Evolutionary conservation across 2,797 vertebrate species (phyloP).

Genomic region (Xerus rutilus): DNA sequence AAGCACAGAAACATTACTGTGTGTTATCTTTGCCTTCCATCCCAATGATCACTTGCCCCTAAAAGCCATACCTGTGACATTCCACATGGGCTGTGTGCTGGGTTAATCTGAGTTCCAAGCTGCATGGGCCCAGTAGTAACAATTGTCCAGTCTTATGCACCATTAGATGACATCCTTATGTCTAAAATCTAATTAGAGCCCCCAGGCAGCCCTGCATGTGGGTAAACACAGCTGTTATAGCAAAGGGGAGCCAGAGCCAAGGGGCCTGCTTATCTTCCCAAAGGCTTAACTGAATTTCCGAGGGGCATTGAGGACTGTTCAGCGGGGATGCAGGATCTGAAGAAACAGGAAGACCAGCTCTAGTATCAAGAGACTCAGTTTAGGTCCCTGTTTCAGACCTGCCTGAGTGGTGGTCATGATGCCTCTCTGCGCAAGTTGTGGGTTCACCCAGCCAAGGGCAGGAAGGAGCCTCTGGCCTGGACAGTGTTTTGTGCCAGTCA

Average conservation of each 20-base stretch:
- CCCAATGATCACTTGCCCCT: conserved; percentile 73
- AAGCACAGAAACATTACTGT: conserved; percentile 79
- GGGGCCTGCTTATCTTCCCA: neutral
- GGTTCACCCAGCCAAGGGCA: neutral
- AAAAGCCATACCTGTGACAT: conserved; percentile 77
- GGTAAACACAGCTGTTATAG: conserved; percentile 54
- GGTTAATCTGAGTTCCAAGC: conserved; percentile 54
- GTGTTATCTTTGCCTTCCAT: conserved; percentile 83
- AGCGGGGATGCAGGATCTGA: too few species aligned
- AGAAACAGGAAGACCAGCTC: neutral
- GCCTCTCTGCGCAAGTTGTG: neutral
- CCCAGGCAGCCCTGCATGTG: neutral
- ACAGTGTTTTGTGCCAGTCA: neutral
- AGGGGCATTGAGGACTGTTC: too few species aligned
- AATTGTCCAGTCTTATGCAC: conserved; percentile 49
- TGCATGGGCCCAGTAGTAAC: conserved; percentile 35
- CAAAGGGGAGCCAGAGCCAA: neutral
- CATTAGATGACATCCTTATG: neutral
- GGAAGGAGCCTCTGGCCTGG: neutral
- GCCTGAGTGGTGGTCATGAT: neutral
- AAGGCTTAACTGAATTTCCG: neutral
- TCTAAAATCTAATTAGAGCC: conserved; percentile 52
- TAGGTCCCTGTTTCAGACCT: neutral
- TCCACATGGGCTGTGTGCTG: neutral
- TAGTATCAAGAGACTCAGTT: neutral